Evolutionary conservation across 2,113 vertebrate species (phyloP).

Genomic region (Morone chrysops): DNA sequence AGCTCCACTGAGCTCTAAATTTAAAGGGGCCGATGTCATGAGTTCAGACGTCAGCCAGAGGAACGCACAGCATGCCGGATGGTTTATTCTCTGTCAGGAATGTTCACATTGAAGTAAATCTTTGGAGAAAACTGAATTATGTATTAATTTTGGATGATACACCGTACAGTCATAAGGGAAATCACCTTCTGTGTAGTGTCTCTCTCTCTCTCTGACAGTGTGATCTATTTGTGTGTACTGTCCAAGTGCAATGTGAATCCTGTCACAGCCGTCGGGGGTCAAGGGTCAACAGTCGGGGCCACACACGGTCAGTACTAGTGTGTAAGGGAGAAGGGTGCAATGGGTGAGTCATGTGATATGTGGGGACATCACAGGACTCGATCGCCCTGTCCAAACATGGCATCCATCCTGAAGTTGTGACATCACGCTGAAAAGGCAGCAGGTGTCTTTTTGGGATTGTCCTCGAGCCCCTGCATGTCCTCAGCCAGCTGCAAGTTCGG

Average conservation of each 20-base stretch:
- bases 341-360: slow-evolving; percentile 6
- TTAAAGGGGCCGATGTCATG: not conserved
- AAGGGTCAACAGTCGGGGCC: slow-evolving; percentile 14
- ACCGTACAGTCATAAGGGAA: not conserved
- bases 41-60: not conserved
- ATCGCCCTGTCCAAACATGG: not conserved
- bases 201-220: not conserved
- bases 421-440: not conserved
- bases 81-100: not conserved
- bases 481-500: not conserved
- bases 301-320: not conserved
- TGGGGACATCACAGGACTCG: slow-evolving; percentile 9
- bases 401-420: not conserved
- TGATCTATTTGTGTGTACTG: slow-evolving; percentile 31
- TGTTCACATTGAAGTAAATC: not conserved
- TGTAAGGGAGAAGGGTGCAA: slow-evolving; percentile 13
- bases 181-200: not conserved
- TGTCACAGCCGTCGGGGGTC: not conserved
- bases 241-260: slow-evolving; percentile 18
- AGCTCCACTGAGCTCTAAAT: not conserved
- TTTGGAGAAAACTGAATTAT: not conserved
- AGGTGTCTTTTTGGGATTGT: not conserved
- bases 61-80: not conserved
- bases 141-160: not conserved
- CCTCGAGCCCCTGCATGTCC: not conserved